Evolutionary conservation across 1,140 invertebrate genomes (phyloP).

Genomic region (Cryptotermes secundus): DNA sequence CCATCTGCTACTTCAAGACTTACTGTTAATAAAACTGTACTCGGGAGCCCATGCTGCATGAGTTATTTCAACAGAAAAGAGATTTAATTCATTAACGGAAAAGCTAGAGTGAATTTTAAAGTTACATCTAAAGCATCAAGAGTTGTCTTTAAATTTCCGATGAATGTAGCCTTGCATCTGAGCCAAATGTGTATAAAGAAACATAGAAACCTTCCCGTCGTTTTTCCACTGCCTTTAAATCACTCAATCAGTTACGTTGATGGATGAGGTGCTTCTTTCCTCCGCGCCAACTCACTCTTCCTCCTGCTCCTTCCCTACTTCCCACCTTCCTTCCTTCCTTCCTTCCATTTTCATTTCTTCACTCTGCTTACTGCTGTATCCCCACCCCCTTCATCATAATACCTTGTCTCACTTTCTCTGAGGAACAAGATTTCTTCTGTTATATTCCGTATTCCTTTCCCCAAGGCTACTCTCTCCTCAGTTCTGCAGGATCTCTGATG

Average conservation of each 20-base stretch:
- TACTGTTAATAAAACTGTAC: no score
- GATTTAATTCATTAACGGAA: no score
- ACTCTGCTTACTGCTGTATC: neutral
- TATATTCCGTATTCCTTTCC: neutral
- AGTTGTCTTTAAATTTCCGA: neutral
- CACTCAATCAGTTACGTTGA: neutral
- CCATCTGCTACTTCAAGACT: no score
- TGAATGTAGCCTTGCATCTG: neutral
- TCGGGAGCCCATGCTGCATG: no score
- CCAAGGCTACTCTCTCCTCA: no score
- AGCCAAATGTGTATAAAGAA: neutral
- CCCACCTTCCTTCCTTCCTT: no score
- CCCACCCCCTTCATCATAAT: neutral
- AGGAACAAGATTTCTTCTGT: neutral
- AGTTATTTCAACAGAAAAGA: no score
- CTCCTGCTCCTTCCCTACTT: neutral
- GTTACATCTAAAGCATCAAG: neutral
- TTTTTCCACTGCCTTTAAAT: neutral
- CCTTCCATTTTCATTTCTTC: no score
- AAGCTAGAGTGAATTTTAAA: neutral
- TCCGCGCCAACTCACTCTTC: neutral
- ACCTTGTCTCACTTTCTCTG: slow-evolving; percentile 6
- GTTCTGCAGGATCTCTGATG: no score
- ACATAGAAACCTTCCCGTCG: neutral
- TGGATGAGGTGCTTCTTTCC: neutral